A percentile compares a stretch with the other conserved stretches of the same genome.
phyloP scores from a whole-genome alignment of 1,140 invertebrate genomes.

The Caerostris darwini region DNA sequence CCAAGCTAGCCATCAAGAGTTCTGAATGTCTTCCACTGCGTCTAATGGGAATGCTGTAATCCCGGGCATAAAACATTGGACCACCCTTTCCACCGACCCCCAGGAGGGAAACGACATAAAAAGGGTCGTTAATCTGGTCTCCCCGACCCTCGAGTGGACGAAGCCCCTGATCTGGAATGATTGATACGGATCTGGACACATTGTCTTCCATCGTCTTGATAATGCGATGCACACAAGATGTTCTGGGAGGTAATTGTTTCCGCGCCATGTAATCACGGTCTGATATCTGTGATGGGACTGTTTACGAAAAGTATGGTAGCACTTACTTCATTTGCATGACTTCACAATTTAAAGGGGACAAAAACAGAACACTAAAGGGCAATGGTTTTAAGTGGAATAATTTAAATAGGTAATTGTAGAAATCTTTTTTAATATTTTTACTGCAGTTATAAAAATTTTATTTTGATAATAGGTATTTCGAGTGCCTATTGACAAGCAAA shows the following conservation, averaged over 20 bases:
- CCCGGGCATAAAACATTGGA: constrained; percentile 49
- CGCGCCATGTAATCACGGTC: constrained; percentile 28
- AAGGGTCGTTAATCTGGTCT: constrained; percentile 61
- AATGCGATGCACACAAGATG: constrained; percentile 25
- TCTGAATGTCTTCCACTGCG: constrained; percentile 23
- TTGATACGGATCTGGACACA: constrained; percentile 60
- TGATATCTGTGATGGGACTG: background rate
- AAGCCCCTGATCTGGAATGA: constrained; percentile 68
- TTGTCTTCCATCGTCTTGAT: background rate
- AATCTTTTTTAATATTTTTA: background rate
- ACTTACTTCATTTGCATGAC: constrained; percentile 9
- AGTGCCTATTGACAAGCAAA: too few relatives aligned
- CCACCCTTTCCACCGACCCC: background rate
- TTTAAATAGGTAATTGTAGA: background rate
- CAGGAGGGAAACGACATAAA: constrained; percentile 65
- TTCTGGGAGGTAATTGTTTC: constrained; percentile 46
- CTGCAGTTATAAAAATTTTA: background rate
- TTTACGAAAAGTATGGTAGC: background rate
- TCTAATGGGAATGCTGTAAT: constrained; percentile 72
- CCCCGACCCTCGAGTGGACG: constrained; percentile 39
- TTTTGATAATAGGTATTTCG: background rate
- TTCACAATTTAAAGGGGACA: background rate
- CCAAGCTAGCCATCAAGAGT: constrained; percentile 35
- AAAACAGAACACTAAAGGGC: background rate
- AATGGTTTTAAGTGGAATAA: background rate